Evolutionary conservation across 1,140 invertebrate genomes (phyloP).

Genomic region (Formica exsecta): DNA sequence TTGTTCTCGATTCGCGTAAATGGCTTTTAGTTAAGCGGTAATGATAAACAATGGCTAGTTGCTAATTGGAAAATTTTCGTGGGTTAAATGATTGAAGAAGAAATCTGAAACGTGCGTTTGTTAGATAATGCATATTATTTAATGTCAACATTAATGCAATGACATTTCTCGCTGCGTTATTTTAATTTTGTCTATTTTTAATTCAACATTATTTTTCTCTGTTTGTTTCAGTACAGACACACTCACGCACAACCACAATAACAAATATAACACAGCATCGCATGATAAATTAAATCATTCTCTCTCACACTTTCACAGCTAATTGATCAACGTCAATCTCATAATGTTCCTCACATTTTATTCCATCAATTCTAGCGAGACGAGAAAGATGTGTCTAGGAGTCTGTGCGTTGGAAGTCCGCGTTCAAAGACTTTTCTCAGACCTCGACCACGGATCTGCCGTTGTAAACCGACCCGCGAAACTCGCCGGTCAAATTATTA

Average conservation of each 20-base stretch:
- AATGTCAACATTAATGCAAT: conserved; percentile 17
- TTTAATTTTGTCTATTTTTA: conserved; percentile 27
- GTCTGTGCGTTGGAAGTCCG: no score
- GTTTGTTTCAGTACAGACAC: conserved; percentile 47
- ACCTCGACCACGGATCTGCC: not conserved
- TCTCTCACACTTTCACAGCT: no score
- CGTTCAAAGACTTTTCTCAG: not conserved
- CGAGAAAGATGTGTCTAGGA: not conserved
- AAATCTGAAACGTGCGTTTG: not conserved
- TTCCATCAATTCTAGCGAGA: not conserved
- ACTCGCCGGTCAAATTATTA: conserved; percentile 33
- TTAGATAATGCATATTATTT: not conserved
- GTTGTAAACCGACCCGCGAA: conserved; percentile 29
- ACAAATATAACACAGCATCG: conserved; percentile 16
- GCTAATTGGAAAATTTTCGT: not conserved
- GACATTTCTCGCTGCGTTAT: conserved; percentile 34
- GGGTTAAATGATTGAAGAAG: not conserved
- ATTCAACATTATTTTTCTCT: conserved; percentile 44
- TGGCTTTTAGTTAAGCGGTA: not conserved
- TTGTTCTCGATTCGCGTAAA: conserved; percentile 26
- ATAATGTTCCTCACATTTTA: not conserved
- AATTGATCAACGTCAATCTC: no score
- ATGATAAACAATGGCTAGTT: not conserved
- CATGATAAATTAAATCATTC: not conserved
- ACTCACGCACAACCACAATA: conserved; percentile 45